Evolutionary conservation across 2,113 vertebrate species (phyloP).

Genomic region (Cettia cetti): DNA sequence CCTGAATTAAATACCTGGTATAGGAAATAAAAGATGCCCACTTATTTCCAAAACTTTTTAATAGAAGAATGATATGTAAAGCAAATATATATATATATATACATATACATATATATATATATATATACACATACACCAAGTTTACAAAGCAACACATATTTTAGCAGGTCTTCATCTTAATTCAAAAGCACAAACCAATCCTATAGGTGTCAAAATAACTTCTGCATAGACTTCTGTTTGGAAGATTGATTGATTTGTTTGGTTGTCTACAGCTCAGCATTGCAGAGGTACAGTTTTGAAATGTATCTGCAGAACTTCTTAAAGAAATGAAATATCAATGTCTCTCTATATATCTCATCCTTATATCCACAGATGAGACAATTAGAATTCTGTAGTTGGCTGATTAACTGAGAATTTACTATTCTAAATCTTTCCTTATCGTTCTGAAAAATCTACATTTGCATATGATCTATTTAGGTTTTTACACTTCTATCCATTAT

Average conservation of each 20-base stretch:
- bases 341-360: background rate
- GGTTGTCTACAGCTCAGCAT: background rate
- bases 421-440: conserved; percentile 45
- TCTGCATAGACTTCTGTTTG: background rate
- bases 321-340: conserved; percentile 21
- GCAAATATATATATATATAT: background rate
- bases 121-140: too few species aligned
- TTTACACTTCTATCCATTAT: conserved; percentile 28
- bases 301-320: background rate
- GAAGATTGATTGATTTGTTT: conserved; percentile 6
- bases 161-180: background rate
- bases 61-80: background rate
- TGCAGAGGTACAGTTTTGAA: background rate
- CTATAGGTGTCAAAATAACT: background rate
- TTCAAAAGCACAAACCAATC: background rate
- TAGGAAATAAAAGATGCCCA: background rate
- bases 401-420: conserved; percentile 30
- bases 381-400: conserved; percentile 44
- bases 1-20: background rate
- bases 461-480: conserved; percentile 19
- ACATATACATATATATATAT: too few species aligned
- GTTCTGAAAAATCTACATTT: conserved; percentile 27
- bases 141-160: background rate
- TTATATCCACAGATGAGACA: background rate
- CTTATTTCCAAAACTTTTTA: background rate